Evolutionary conservation across 1,140 invertebrate species (phyloP), one percentile per base, ranked within the genome.

Genomic region (Matsumurasca onukii): DNA sequence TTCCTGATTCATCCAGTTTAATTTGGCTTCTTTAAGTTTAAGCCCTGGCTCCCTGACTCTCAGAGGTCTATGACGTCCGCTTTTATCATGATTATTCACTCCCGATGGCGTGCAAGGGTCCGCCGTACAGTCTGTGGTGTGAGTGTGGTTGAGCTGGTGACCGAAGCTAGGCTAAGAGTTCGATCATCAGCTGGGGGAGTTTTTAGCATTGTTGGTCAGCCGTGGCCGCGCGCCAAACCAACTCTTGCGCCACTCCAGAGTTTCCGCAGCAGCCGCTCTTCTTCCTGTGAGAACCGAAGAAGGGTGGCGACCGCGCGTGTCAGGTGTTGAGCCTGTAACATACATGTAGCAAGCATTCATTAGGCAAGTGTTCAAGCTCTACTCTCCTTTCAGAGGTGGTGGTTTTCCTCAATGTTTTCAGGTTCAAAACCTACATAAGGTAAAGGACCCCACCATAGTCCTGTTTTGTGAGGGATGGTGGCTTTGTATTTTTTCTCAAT

Each of bases 181-280:
- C 5, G 34, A 17, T 45, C 22, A 73, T 73, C 73, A 73, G 71
- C 73, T 73, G 51, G 68, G 45, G 30, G 52, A 31, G 30, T 68
- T 63, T 64, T 73, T 66, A 2, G 62, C 27, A n/a, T n/a, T n/a
- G 55, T 51, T 72, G 5, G 67, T 29, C 9, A 87, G 77, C 70
- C 85, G 81, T 17, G 89, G 88, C 69, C 82, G 82, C 0, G 85
- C 83, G 1, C 90, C 89, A 76, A 93, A 94, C 92, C 92, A 93
- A 3, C 92, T 94, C 85, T 89, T 90, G 78, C 93, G 92, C 85
- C 90, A 95, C 70, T 94, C 91, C 30, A 96, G 78, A 0, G 93
- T 94, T 74, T 95, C 91, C 90, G 86, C n/a, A 97, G 81, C 0
- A 95, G 77, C 76, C 88, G 88, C 78, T 97, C 93, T 81, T 97